These are phyloP conservation scores for Clarias gariepinus DNA, from an alignment of 2,113 vertebrate genomes.

Conservation along the genomic window DNA sequence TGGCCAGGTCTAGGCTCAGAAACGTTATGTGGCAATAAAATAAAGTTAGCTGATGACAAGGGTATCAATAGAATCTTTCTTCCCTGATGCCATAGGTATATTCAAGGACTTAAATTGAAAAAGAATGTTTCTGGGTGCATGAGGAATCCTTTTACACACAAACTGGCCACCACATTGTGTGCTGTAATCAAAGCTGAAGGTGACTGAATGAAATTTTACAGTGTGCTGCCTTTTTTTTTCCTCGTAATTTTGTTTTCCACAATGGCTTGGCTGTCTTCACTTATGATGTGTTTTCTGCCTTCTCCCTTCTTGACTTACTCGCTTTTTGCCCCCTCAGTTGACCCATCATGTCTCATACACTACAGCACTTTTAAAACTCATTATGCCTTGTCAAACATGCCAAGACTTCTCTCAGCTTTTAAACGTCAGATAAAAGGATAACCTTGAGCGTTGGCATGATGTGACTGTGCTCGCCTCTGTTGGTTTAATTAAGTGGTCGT, in stretches of 20 bases:
- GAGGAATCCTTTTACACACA: no score
- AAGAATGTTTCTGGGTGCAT: no score
- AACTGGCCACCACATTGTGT: no score
- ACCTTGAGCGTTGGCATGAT: constrained; percentile 62
- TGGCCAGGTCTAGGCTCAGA: no score
- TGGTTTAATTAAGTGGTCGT: constrained; percentile 46
- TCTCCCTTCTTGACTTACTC: background rate
- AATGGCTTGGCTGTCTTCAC: background rate
- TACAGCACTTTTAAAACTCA: constrained; percentile 49
- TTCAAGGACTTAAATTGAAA: no score
- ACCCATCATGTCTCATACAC: constrained; percentile 34
- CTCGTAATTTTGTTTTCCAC: background rate
- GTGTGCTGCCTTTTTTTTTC: no score
- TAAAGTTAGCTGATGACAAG: no score
- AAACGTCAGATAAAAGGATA: constrained; percentile 56
- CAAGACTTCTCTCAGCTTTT: constrained; percentile 31
- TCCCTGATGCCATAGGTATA: no score
- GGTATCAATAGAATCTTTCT: no score
- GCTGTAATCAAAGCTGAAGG: no score
- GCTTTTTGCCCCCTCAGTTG: constrained; percentile 17
- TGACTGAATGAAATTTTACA: no score
- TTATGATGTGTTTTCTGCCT: background rate
- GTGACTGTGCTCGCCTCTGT: constrained; percentile 30
- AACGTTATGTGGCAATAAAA: no score
- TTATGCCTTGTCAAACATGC: constrained; percentile 52